Evolutionary conservation across 2,797 vertebrate genomes (phyloP).

Genomic region (Muraenolepis orangiensis): DNA sequence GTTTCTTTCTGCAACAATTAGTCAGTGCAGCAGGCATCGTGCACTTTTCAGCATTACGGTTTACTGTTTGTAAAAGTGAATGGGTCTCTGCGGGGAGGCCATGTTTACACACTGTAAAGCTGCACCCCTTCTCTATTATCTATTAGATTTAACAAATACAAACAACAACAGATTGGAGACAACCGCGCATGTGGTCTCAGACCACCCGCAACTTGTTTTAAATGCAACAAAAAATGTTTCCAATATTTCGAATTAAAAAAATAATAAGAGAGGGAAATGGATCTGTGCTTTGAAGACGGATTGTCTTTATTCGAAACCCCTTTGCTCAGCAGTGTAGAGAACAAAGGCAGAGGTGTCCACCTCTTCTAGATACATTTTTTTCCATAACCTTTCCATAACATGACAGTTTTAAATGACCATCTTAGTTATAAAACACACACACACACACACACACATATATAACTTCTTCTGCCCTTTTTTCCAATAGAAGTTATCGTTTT

Average conservation of each 20-base stretch:
- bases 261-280: constrained; percentile 59
- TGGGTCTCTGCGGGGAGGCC: too few species aligned
- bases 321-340: constrained; percentile 91
- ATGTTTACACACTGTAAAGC: neutral
- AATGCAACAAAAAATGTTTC: constrained; percentile 14
- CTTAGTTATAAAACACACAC: constrained; percentile 82
- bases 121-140: neutral
- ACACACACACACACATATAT: constrained; percentile 76
- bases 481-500: constrained; percentile 82
- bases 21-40: neutral
- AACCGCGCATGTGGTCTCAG: neutral
- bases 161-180: neutral
- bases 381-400: constrained; percentile 86
- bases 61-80: neutral
- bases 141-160: neutral
- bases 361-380: constrained; percentile 87
- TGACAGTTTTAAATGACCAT: constrained; percentile 84
- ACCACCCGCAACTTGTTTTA: neutral
- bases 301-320: constrained; percentile 98
- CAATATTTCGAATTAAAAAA: constrained; percentile 27
- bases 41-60: neutral
- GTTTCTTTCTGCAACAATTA: neutral
- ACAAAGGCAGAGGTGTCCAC: constrained; percentile 90
- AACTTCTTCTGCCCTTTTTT: constrained; percentile 81
- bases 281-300: constrained; percentile 83